Conservation (phyloP, 2,888 invertebrate species). For the Dicyrtoma fusca region DNA sequence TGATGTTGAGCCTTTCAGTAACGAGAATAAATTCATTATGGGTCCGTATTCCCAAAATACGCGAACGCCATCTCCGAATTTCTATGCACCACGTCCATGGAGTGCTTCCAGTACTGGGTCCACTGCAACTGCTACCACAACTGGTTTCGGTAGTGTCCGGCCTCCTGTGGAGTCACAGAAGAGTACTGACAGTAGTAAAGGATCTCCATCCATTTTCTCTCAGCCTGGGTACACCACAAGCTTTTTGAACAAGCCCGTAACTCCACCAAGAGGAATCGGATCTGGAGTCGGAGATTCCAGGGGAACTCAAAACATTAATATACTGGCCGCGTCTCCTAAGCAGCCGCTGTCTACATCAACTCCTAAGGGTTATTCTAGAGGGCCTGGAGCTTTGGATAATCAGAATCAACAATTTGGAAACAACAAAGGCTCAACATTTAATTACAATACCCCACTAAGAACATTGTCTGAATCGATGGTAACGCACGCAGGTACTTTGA, state of each 20-base stretch:
- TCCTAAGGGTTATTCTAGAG: constrained; percentile 30
- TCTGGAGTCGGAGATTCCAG: background rate
- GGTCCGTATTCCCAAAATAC: constrained; percentile 2
- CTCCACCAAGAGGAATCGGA: constrained; percentile 37
- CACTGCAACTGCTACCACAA: background rate
- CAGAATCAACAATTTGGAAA: too few species aligned
- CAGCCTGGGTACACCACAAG: constrained; percentile 56
- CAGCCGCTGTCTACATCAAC: constrained; percentile 51
- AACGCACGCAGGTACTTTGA: constrained; percentile 53
- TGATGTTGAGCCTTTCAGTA: constrained; percentile 53
- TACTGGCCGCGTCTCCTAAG: constrained; percentile 41
- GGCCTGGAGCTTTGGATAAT: background rate
- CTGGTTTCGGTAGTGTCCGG: background rate
- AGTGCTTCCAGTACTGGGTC: constrained; percentile 40
- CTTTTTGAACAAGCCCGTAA: constrained; percentile 51
- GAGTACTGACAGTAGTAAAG: constrained; percentile 16
- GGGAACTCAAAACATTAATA: constrained; percentile 33
- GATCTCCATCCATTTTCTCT: constrained; percentile 51
- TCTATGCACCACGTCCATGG: constrained; percentile 55
- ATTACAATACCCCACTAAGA: constrained; percentile 42
- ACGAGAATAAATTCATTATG: constrained; percentile 51
- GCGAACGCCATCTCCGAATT: constrained; percentile 49
- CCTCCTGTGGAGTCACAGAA: constrained; percentile 1
- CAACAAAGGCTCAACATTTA: constrained; percentile 33
- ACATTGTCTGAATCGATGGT: constrained; percentile 54